phyloP scores from a whole-genome alignment of 2,888 invertebrate genomes.

The Pogonocherus hispidulus region DNA sequence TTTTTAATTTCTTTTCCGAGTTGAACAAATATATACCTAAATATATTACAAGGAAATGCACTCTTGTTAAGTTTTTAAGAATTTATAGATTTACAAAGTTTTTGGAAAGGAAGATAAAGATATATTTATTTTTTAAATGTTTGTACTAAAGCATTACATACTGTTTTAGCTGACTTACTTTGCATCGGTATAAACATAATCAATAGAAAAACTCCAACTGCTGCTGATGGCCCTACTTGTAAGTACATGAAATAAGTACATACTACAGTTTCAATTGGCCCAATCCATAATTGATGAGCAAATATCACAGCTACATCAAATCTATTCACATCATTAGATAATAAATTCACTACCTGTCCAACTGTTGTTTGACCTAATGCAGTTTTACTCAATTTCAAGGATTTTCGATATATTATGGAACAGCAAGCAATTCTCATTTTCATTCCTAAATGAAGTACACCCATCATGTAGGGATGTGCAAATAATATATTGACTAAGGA shows the following conservation, averaged over 20 bases:
- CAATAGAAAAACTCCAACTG: conserved; percentile 73
- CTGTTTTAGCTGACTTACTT: conserved; percentile 57
- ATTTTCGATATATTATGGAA: conserved; percentile 86
- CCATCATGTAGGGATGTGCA: conserved; percentile 91
- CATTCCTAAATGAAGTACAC: conserved; percentile 87
- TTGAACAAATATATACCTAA: no score
- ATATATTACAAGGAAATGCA: no score
- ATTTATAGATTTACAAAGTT: no score
- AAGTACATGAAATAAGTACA: conserved; percentile 80
- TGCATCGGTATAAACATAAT: conserved; percentile 69
- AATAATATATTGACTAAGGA: conserved; percentile 80
- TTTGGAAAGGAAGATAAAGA: no score
- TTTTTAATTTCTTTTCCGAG: no score
- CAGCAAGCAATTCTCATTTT: conserved; percentile 87
- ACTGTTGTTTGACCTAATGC: conserved; percentile 83
- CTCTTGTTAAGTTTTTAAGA: no score
- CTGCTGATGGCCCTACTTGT: conserved; percentile 73
- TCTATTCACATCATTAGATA: conserved; percentile 94
- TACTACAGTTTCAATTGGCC: conserved; percentile 82
- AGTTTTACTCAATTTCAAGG: conserved; percentile 71
- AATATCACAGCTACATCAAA: conserved; percentile 88
- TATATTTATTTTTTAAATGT: no score
- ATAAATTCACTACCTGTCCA: conserved; percentile 85
- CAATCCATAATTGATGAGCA: conserved; percentile 85
- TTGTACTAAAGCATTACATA: no score